Base-by-base conservation (phyloP, 2,113 vertebrate genomes). In the Oceanites oceanicus region DNA sequence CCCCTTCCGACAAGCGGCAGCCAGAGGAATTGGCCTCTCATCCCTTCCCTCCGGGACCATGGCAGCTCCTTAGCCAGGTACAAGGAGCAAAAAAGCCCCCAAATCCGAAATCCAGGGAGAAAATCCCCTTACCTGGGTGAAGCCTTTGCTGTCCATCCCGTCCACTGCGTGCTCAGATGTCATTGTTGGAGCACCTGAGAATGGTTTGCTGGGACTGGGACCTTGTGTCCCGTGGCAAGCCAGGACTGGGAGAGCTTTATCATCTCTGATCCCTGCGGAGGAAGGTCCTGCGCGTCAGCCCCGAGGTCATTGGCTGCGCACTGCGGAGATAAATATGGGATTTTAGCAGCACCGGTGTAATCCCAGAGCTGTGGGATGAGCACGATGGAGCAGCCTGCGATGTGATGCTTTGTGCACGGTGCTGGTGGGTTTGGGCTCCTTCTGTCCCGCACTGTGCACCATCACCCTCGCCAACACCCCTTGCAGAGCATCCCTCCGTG, bases 221-320 rank as follows among this genome's bases (percentile, higher is more conserved):
- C 34, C 27, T 50, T 18, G 49, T 13, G 55, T 36, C 50, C 15
- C 2, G 3, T 3, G 5, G 29, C 2, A 4, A 63, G 50, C 18
- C 1, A 6, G 34, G 13, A 25, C 52, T 7, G 34, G 45, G 58
- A 47, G 90, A 52, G 90, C 78, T 96, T 97, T 96, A 97, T 93
- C 78, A 79, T 15, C 92, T 90, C 90, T 12, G 92, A 44, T 94
- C 85, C 73, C 71, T 2, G 53, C 3, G 36, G 95, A 86, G 88
- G 90, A 75, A 86, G 95, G 66, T 49, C 56, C 74, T 74, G 70
- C 44, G 21, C 47, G 62, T 50, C 93, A 95, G 86, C 83, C 23
- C 86, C 6, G 12, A 94, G 83, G 91, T 72, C 96, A 96, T 90
- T 96, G 94, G 94, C 77, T 88, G 92, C 77, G 70, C 74, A 17